Evolutionary conservation across 2,888 invertebrate species (phyloP), one percentile per base, ranked within the genome.

Genomic region (Sinotaia quadrata): DNA sequence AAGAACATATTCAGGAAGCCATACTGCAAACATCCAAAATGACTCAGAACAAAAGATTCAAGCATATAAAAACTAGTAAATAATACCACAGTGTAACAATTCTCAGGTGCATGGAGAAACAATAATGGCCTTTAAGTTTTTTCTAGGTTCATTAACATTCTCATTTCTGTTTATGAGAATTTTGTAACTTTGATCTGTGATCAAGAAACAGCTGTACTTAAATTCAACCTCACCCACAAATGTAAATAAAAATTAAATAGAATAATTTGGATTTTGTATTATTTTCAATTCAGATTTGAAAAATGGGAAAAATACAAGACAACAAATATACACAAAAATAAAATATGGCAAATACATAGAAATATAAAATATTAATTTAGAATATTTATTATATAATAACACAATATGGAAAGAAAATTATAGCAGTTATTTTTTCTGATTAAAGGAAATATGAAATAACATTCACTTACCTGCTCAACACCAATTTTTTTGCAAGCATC

Each of bases 401-500:
- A 57, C 36, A 41, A 37, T 37, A 59, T 37, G 31, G 27, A 41
- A 41, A 41, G n/a, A 3, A 24, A 37, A 59, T 41, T 36, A 59
- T 41, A 59, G 37, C 31, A 37, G 37, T 31, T 37, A 31, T 59
- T 41, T 27, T 31, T 2, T 58, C 31, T 31, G 27, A 4, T 37
- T 21, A 34, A 37, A 18, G 24, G 36, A 36, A 10, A 61, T 31
- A 49, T 44, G 34, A 29, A 47, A 61, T 10, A 44, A 10, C 8
- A 10, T 18, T 21, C n/a, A 89, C 93, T 92, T 89, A 97, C 97
- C 93, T 96, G 95, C 89, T 95, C 94, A 18, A 97, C 95, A 77
- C 97, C 97, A 83, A 97, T 95, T 89, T 93, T 94, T 72, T 95
- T 91, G 89, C 97, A 97, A 29, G 97, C 97, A 85, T 96, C 96